Evolutionary conservation across 2,113 vertebrate species (phyloP).

Genomic region (Heloderma charlesbogerti): DNA sequence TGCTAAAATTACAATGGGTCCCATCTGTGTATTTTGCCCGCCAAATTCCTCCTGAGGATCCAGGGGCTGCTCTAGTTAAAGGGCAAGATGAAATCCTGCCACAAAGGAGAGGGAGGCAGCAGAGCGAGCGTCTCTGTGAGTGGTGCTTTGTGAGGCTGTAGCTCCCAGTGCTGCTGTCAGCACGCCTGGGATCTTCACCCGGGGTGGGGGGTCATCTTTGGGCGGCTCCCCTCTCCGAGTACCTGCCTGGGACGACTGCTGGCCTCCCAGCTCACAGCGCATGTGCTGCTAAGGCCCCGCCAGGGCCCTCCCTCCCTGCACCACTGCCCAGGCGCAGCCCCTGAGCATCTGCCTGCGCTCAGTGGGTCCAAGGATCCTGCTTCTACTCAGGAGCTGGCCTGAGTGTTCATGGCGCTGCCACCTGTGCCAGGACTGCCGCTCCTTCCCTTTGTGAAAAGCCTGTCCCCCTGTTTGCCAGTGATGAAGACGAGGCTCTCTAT

Average conservation of each 20-base stretch:
- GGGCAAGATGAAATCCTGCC: neutral
- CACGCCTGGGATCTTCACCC: neutral
- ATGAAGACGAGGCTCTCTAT: constrained; percentile 89
- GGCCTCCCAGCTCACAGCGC: neutral
- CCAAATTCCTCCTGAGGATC: neutral
- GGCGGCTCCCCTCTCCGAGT: neutral
- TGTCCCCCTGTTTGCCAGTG: constrained; percentile 65
- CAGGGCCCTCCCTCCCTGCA: neutral
- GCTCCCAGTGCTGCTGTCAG: neutral
- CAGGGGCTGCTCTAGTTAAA: neutral
- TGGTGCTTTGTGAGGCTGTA: neutral
- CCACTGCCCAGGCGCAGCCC: neutral
- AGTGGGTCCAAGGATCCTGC: neutral
- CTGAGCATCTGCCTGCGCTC: neutral
- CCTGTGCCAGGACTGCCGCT: neutral
- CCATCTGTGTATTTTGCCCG: neutral
- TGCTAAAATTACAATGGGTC: no score
- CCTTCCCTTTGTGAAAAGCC: neutral
- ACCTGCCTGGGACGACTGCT: neutral
- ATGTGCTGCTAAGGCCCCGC: no score
- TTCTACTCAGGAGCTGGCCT: no score
- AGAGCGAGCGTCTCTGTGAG: neutral
- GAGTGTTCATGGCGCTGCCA: no score
- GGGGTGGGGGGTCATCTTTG: no score
- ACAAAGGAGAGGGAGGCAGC: neutral